phyloP scores from a whole-genome alignment of 2,113 vertebrate species.

The Choloepus hoffmanni region DNA sequence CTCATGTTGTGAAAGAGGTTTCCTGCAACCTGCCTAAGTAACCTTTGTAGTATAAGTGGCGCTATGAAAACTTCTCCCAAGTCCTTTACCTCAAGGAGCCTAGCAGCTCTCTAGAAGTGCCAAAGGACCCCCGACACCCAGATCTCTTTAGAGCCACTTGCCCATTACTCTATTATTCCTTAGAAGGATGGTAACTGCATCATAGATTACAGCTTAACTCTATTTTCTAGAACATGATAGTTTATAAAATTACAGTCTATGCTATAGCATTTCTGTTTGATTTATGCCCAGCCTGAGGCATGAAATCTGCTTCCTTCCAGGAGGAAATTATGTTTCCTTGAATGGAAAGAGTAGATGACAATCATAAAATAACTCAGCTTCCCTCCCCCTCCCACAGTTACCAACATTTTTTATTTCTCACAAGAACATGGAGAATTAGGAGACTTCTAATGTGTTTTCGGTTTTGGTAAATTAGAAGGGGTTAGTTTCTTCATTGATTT shows the following conservation, averaged over 20 bases:
- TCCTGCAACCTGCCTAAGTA: neutral
- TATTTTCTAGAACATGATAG: slow-evolving; percentile 83
- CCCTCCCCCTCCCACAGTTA: slow-evolving; percentile 49
- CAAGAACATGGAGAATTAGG: slow-evolving; percentile 40
- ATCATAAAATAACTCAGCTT: slow-evolving; percentile 66
- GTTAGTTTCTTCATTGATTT: neutral
- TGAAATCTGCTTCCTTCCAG: slow-evolving; percentile 83
- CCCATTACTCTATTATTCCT: slow-evolving; percentile 83
- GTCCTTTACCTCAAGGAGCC: slow-evolving; percentile 52
- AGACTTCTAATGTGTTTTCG: slow-evolving; percentile 11
- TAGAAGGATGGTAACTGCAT: slow-evolving; percentile 82
- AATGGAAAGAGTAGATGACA: slow-evolving; percentile 79
- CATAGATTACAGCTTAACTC: slow-evolving; percentile 83
- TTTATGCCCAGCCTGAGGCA: slow-evolving; percentile 86
- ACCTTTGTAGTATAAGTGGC: neutral
- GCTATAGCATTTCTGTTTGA: slow-evolving; percentile 84
- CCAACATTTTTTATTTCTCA: slow-evolving; percentile 56
- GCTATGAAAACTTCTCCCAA: neutral
- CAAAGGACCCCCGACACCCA: slow-evolving; percentile 59
- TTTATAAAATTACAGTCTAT: slow-evolving; percentile 89
- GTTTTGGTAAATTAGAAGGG: neutral
- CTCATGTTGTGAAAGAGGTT: slow-evolving; percentile 10
- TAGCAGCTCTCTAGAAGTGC: slow-evolving; percentile 9
- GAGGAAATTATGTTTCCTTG: slow-evolving; percentile 84
- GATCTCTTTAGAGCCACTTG: slow-evolving; percentile 73